Evolutionary conservation across 2,113 vertebrate genomes (phyloP).

Genomic region (Parus major): DNA sequence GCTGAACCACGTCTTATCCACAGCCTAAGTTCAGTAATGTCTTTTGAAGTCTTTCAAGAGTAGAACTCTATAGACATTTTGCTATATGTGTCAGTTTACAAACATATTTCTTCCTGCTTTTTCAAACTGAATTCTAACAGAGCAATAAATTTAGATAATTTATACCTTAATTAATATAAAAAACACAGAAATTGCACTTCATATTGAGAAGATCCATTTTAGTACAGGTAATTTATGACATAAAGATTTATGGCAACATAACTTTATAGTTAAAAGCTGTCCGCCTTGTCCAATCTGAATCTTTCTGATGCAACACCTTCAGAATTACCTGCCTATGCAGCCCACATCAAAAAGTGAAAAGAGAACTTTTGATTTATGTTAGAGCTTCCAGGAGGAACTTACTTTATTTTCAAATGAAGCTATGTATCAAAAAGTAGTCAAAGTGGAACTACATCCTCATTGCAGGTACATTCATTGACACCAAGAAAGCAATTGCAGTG

Average conservation of each 20-base stretch:
- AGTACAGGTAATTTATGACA: not conserved
- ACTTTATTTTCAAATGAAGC: constrained; percentile 25
- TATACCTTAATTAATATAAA: not conserved
- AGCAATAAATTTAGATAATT: not conserved
- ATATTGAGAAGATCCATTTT: not conserved
- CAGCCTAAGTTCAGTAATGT: not conserved
- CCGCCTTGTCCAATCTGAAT: not conserved
- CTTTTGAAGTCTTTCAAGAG: not conserved
- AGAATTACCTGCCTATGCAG: not conserved
- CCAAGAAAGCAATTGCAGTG: not conserved
- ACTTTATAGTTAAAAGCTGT: not conserved
- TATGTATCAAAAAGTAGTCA: not conserved
- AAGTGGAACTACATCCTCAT: not conserved
- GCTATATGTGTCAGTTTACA: not conserved
- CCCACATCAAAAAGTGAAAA: not conserved
- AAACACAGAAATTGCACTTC: not conserved
- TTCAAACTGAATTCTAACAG: not conserved
- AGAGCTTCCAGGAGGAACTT: not conserved
- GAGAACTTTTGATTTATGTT: not conserved
- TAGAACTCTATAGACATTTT: not conserved
- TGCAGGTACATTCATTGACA: not conserved
- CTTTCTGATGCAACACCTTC: not conserved
- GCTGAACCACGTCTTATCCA: not conserved
- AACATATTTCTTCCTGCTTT: not conserved
- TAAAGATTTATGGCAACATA: not conserved